Conservation (phyloP, 2,888 invertebrate species). For the Agrilus mali region DNA sequence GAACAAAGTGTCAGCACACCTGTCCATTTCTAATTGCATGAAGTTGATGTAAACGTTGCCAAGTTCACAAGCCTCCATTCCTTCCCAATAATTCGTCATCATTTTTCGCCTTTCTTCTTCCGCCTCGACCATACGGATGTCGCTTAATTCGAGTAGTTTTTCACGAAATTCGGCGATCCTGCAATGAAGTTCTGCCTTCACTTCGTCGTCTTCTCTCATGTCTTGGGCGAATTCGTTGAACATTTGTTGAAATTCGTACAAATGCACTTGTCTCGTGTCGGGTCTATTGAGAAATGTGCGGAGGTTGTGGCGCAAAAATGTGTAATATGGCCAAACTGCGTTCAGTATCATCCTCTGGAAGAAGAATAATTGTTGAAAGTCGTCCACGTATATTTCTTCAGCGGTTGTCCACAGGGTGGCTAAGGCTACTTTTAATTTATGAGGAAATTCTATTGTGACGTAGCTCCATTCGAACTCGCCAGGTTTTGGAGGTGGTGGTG, state of each 20-base stretch:
- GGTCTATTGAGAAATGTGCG: constrained; percentile 40
- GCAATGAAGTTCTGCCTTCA: constrained; percentile 51
- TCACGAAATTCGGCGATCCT: constrained; percentile 27
- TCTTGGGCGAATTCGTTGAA: constrained; percentile 49
- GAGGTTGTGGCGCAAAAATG: constrained; percentile 42
- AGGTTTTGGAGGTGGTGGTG: constrained; percentile 16
- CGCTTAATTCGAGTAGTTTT: constrained; percentile 43
- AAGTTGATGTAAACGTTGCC: constrained; percentile 42
- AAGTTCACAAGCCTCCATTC: constrained; percentile 40
- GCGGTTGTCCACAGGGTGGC: constrained; percentile 34
- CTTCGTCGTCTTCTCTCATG: constrained; percentile 41
- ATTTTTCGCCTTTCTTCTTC: constrained; percentile 41
- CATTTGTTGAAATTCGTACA: constrained; percentile 42
- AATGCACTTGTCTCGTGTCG: constrained; percentile 43
- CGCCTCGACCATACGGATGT: constrained; percentile 39
- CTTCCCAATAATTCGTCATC: constrained; percentile 44
- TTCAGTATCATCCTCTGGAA: constrained; percentile 43
- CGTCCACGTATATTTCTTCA: constrained; percentile 35
- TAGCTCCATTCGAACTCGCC: constrained; percentile 32
- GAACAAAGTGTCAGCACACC: constrained; percentile 35
- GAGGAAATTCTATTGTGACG: constrained; percentile 24
- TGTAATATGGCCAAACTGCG: constrained; percentile 42
- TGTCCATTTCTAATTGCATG: constrained; percentile 49
- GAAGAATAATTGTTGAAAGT: constrained; percentile 44
- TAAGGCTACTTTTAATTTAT: constrained; percentile 22